A percentile compares a stretch with the other conserved stretches of the same genome.
These are phyloP conservation scores for Pseudomyrmex cubaensis DNA, from an alignment of 1,140 invertebrate species.

Conservation along the genomic window DNA sequence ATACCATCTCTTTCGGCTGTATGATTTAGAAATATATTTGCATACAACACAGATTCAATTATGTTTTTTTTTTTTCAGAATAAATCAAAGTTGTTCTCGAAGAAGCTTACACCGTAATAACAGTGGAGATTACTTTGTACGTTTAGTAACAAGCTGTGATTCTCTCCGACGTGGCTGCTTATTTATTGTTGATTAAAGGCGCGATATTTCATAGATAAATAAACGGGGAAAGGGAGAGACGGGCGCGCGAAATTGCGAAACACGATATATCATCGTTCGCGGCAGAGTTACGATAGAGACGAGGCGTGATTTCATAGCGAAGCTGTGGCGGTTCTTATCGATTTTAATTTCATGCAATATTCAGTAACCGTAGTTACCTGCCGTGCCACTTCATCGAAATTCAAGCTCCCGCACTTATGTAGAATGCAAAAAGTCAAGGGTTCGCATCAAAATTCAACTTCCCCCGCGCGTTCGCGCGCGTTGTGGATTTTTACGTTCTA, in stretches of 20 bases:
- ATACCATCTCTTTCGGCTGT: background rate
- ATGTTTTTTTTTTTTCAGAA: too few relatives aligned
- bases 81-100: background rate
- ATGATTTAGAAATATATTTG: background rate
- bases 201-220: conserved; percentile 45
- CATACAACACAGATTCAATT: too few relatives aligned
- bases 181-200: conserved; percentile 32
- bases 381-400: conserved; percentile 47
- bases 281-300: conserved; percentile 34
- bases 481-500: conserved; percentile 50
- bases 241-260: conserved; percentile 4
- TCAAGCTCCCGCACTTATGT: conserved; percentile 43
- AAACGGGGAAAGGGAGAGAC: background rate
- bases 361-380: conserved; percentile 57
- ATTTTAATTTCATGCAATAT: conserved; percentile 62
- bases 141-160: background rate
- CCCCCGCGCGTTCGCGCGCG: too few relatives aligned
- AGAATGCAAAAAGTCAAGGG: conserved; percentile 40
- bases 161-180: background rate
- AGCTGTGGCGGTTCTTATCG: conserved; percentile 45
- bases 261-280: conserved; percentile 33
- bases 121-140: background rate
- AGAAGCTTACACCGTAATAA: background rate
- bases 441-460: conserved; percentile 51
- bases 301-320: conserved; percentile 31